These are phyloP conservation scores for Lacanobia wlatinum DNA, from an alignment of 2,888 invertebrate species.

Conservation along the genomic window DNA sequence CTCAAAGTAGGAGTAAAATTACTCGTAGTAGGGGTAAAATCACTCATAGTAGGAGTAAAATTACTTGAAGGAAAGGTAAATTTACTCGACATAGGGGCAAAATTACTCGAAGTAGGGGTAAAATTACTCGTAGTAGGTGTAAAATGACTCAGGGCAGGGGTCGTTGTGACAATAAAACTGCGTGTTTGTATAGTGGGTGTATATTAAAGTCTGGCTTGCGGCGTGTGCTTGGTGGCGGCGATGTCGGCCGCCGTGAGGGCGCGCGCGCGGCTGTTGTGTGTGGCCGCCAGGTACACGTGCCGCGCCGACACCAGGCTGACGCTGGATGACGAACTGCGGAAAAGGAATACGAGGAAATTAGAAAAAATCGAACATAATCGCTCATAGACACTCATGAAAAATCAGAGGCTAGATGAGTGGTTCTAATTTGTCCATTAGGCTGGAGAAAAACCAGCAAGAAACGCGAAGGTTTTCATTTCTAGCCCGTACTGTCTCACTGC, in stretches of 20 bases:
- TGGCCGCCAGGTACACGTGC: conserved; percentile 39
- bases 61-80: not conserved
- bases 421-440: too few species aligned
- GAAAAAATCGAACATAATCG: too few species aligned
- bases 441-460: too few species aligned
- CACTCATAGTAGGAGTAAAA: not conserved
- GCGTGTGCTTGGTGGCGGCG: conserved; percentile 27
- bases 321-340: conserved; percentile 51
- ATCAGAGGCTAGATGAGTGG: too few species aligned
- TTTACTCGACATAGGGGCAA: not conserved
- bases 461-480: too few species aligned
- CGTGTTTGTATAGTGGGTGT: not conserved
- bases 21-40: too few species aligned
- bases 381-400: too few species aligned
- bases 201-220: conserved; percentile 52
- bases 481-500: too few species aligned
- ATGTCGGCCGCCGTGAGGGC: conserved; percentile 43
- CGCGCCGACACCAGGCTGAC: conserved; percentile 43
- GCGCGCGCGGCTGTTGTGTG: conserved; percentile 41
- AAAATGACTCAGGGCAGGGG: not conserved
- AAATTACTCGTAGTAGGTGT: not conserved
- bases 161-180: not conserved
- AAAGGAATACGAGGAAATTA: too few species aligned
- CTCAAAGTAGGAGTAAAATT: too few species aligned
- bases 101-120: not conserved